A percentile compares a stretch with the other conserved stretches of the same genome.
Conservation (phyloP, 2,888 invertebrate species). For the Oxyteleia sp. region DNA sequence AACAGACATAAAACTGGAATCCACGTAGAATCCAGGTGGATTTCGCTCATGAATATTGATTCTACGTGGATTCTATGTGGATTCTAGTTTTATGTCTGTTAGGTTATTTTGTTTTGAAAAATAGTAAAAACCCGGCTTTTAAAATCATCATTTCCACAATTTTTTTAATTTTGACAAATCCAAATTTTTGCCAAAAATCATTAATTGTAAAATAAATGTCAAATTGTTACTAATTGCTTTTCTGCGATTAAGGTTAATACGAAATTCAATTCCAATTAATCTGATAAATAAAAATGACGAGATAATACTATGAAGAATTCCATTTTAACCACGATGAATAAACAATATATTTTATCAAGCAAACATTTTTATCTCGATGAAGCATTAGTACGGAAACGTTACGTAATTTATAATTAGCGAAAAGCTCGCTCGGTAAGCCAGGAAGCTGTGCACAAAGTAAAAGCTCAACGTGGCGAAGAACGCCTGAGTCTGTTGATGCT, state of each 20-base stretch:
- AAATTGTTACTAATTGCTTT: not conserved
- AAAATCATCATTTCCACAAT: no score
- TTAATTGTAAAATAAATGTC: no score
- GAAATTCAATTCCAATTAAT: not conserved
- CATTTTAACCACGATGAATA: slow-evolving; percentile 38
- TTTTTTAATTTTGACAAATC: no score
- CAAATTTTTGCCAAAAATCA: no score
- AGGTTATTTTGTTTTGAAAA: no score
- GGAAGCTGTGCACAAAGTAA: slow-evolving; percentile 64
- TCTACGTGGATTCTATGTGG: no score
- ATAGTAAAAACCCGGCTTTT: no score
- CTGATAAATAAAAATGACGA: not conserved
- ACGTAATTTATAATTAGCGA: slow-evolving; percentile 73
- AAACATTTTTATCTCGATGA: slow-evolving; percentile 47
- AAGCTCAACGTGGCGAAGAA: slow-evolving; percentile 69
- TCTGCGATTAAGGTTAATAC: not conserved
- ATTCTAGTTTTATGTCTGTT: no score
- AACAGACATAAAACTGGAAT: no score
- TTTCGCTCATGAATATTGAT: no score
- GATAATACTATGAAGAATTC: not conserved
- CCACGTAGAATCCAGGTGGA: no score
- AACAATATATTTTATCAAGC: slow-evolving; percentile 38
- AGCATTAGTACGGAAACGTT: slow-evolving; percentile 60
- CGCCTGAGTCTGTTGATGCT: slow-evolving; percentile 55
- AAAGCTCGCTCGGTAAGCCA: slow-evolving; percentile 60